Conservation (phyloP, 2,888 invertebrate species). For the Chesias legatella region DNA sequence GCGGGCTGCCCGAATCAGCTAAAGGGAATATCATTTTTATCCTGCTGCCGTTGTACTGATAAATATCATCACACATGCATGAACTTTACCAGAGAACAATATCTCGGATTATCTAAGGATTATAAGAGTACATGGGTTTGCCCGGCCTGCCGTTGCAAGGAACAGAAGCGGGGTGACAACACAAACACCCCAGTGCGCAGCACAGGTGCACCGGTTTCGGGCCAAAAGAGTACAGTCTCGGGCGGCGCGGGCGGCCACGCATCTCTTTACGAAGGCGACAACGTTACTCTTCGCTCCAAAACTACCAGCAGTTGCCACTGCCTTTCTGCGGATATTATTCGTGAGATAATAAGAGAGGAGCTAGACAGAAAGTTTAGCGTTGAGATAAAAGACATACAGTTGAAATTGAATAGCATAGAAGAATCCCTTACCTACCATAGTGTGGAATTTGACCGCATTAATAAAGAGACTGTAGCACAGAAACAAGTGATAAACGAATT, state of each 20-base stretch:
- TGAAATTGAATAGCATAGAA: conserved; percentile 3
- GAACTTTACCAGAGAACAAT: conserved; percentile 7
- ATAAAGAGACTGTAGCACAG: background rate
- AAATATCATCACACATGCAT: conserved; percentile 12
- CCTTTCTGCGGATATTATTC: conserved; percentile 16
- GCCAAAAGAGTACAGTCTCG: background rate
- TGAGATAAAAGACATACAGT: conserved; percentile 5
- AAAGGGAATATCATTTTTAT: conserved; percentile 2
- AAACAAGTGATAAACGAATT: background rate
- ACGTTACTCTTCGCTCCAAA: conserved; percentile 15
- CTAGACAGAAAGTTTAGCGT: conserved; percentile 5
- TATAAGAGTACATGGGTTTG: conserved; percentile 10
- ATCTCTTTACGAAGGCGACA: background rate
- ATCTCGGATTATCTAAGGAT: conserved; percentile 1
- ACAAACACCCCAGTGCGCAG: background rate
- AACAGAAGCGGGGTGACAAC: conserved; percentile 7
- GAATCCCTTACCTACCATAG: conserved; percentile 2
- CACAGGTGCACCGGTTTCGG: too few species aligned
- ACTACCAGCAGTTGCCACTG: conserved; percentile 4
- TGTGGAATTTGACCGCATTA: conserved; percentile 7
- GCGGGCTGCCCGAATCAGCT: conserved; percentile 6
- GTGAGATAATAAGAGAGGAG: conserved; percentile 19
- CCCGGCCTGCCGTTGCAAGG: conserved; percentile 10
- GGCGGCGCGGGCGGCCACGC: background rate
- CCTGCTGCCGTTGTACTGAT: conserved; percentile 9